Evolutionary conservation across 2,797 vertebrate genomes (phyloP), one percentile per base, ranked within the genome.

Genomic region (Pyrocephalus nanus): DNA sequence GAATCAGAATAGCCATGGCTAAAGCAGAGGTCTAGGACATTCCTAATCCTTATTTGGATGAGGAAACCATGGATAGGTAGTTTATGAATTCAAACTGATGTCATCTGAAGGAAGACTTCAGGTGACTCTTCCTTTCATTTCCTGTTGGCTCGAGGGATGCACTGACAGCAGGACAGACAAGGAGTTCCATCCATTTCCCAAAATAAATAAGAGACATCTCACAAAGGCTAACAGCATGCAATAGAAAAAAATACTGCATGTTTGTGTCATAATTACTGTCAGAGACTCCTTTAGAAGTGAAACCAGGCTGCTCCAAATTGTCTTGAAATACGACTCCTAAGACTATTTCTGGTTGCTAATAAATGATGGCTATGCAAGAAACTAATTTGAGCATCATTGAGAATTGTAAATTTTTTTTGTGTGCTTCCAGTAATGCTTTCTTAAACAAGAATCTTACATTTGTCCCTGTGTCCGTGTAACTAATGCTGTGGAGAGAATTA

Each of bases 101-200:
- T 89, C 82, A 90, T 65, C 66, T n/a, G 48, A 91, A 66, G 79
- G 32, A 87, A 93, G 81, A 83, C 34, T 92, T 76, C 89, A 96
- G 94, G 93, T 94, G 73, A 86, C 84, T 64, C 86, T 91, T 96
- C 40, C n/a, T 86, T 94, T 84, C 42, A 71, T 90, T 80, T 94
- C 84, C 88, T 82, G 51, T 58, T 91, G 72, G 81, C 43, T 88
- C 6, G 10, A 89, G 73, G 74, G 65, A 83, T 2, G 8, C 72
- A 47, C 67, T 50, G 72, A 64, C 48, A 90, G 58, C 48, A 58
- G 66, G 85, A 81, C 51, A 51, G 80, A 72, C 64, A 87, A 91
- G 32, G 64, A 83, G 51, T 71, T 86, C 40, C 30, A 82, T 54
- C 67, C 57, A 29, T 60, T 72, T 86, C 71, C 71, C 23, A 0